phyloP scores from a whole-genome alignment of 2,797 vertebrate genomes.

The Pampus argenteus region DNA sequence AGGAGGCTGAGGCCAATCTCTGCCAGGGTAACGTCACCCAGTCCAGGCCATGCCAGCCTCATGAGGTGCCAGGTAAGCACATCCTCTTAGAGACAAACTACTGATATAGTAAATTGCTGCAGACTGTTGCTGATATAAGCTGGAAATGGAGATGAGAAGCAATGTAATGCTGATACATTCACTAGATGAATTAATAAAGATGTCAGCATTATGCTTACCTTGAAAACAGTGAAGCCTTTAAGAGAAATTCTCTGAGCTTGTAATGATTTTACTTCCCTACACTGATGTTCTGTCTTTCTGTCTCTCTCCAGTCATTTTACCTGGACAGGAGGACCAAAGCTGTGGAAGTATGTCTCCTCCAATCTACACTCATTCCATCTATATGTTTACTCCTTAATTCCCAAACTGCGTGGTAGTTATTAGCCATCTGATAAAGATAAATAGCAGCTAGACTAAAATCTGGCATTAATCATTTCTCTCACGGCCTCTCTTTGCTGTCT shows the following conservation, averaged over 20 bases:
- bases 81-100: neutral
- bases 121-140: slow-evolving; percentile 22
- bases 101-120: neutral
- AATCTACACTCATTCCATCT: neutral
- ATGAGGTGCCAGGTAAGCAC: slow-evolving; percentile 88
- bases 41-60: slow-evolving; percentile 86
- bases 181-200: slow-evolving; percentile 38
- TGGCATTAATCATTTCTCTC: neutral
- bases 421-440: neutral
- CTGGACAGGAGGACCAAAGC: slow-evolving; percentile 88
- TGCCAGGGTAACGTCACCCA: slow-evolving; percentile 90
- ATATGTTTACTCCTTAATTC: neutral
- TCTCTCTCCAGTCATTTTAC: slow-evolving; percentile 86
- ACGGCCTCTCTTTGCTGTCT: fast-evolving
- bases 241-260: slow-evolving; percentile 24
- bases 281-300: slow-evolving; percentile 13
- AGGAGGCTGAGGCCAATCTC: slow-evolving; percentile 79
- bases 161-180: slow-evolving; percentile 44
- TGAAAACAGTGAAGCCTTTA: slow-evolving; percentile 17
- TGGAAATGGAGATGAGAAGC: slow-evolving; percentile 36
- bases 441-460: slow-evolving; percentile 6
- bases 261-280: slow-evolving; percentile 7
- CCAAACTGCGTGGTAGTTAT: neutral
- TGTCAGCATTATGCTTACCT: slow-evolving; percentile 36
- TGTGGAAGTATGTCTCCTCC: slow-evolving; percentile 86